A percentile compares a stretch with the other conserved stretches of the same genome.
Conservation (phyloP, 1,140 invertebrate species). For the Mactra quadrangularis region DNA sequence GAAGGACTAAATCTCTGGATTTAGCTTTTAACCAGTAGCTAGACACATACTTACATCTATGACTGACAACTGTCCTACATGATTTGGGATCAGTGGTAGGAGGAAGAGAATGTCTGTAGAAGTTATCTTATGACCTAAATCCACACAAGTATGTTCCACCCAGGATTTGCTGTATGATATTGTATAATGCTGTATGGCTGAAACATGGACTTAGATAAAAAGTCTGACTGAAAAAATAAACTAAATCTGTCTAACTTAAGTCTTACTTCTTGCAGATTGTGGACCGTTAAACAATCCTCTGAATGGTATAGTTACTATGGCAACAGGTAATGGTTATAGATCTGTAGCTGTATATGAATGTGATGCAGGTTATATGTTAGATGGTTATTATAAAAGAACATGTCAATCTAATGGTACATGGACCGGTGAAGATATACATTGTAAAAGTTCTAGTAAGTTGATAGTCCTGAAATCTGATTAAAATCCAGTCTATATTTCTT, state of each 20-base stretch:
- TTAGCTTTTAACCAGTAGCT: no score
- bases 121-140: no score
- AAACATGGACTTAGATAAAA: no score
- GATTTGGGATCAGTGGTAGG: no score
- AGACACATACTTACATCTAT: no score
- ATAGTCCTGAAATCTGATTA: neutral
- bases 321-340: neutral
- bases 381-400: constrained; percentile 10
- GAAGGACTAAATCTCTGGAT: no score
- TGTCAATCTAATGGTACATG: constrained; percentile 47
- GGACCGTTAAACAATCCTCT: neutral
- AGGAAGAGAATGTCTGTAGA: no score
- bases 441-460: constrained; percentile 10
- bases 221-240: no score
- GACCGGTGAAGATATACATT: neutral
- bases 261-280: constrained; percentile 29
- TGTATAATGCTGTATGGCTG: no score
- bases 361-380: constrained; percentile 11
- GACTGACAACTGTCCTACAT: no score
- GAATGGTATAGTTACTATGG: constrained; percentile 18
- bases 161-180: no score
- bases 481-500: neutral
- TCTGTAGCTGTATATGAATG: constrained; percentile 22
- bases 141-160: no score
- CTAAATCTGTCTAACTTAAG: neutral